Percentiles rank a stretch among this genome's conserved stretches.
Conservation (phyloP, 1,140 invertebrate genomes). For the Conus ventricosus region DNA sequence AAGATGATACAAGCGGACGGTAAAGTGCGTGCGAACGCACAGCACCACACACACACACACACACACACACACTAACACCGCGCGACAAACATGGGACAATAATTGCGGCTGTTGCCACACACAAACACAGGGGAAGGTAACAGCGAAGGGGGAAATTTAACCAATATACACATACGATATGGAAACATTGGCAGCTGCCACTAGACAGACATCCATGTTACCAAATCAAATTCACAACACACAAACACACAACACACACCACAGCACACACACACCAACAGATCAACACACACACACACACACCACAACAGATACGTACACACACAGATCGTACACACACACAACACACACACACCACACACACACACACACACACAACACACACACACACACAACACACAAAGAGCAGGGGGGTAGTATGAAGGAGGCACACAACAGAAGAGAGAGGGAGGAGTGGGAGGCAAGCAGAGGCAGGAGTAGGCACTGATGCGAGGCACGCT, state of each 20-base stretch:
- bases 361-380: background rate
- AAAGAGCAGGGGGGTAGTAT: background rate
- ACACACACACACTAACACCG: too few species aligned
- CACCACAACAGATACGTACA: background rate
- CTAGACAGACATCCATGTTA: too few species aligned
- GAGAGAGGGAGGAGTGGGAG: background rate
- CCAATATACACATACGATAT: too few species aligned
- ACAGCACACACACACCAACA: background rate
- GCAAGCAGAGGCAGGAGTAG: background rate
- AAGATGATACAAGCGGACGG: too few species aligned
- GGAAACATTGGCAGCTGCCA: too few species aligned
- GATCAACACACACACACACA: background rate
- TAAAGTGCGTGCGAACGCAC: too few species aligned
- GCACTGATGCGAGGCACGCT: background rate
- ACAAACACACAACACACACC: background rate
- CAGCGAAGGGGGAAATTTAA: too few species aligned
- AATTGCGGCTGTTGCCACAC: too few species aligned
- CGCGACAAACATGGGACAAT: too few species aligned
- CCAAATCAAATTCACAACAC: background rate
- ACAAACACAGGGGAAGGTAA: too few species aligned
- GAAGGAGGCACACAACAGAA: background rate
- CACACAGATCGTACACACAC: conserved; percentile 1
- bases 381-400: background rate
- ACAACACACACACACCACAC: background rate
- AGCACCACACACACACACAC: too few species aligned